phyloP scores from a whole-genome alignment of 2,888 invertebrate species.

The Exocentrus adspersus region DNA sequence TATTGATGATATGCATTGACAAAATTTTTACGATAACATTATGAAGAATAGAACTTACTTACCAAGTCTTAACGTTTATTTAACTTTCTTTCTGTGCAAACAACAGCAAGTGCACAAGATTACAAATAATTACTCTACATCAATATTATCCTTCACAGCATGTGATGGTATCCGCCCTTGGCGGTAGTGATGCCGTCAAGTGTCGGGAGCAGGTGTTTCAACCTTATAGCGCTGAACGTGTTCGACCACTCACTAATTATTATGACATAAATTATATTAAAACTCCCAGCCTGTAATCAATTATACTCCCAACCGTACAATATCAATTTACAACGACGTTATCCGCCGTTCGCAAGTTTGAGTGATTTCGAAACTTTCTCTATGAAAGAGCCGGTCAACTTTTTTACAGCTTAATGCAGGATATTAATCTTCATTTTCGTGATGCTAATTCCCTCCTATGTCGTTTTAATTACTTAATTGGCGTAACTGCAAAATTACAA shows the following conservation, averaged over 20 bases:
- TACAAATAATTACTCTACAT: not conserved
- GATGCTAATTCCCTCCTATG: slow-evolving; percentile 39
- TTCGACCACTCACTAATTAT: slow-evolving; percentile 59
- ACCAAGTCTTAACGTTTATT: no score
- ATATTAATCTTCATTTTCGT: slow-evolving; percentile 49
- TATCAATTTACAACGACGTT: slow-evolving; percentile 49
- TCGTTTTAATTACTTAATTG: slow-evolving; percentile 48
- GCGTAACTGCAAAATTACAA: slow-evolving; percentile 37
- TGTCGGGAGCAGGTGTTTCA: slow-evolving; percentile 57
- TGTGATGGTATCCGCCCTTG: slow-evolving; percentile 1
- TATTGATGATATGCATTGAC: no score
- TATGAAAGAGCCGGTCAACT: slow-evolving; percentile 16
- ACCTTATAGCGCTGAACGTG: slow-evolving; percentile 49
- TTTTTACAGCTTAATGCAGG: slow-evolving; percentile 25
- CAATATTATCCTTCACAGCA: not conserved
- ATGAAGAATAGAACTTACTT: no score
- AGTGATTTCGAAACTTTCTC: slow-evolving; percentile 37
- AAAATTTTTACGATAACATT: no score
- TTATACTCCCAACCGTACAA: slow-evolving; percentile 52
- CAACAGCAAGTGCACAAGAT: no score
- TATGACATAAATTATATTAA: slow-evolving; percentile 62
- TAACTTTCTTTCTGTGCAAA: no score
- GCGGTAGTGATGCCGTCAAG: slow-evolving; percentile 46
- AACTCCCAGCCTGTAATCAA: slow-evolving; percentile 59
- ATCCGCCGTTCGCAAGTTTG: slow-evolving; percentile 28